Evolutionary conservation across 2,113 vertebrate genomes (phyloP).

Genomic region (Sula dactylatra): DNA sequence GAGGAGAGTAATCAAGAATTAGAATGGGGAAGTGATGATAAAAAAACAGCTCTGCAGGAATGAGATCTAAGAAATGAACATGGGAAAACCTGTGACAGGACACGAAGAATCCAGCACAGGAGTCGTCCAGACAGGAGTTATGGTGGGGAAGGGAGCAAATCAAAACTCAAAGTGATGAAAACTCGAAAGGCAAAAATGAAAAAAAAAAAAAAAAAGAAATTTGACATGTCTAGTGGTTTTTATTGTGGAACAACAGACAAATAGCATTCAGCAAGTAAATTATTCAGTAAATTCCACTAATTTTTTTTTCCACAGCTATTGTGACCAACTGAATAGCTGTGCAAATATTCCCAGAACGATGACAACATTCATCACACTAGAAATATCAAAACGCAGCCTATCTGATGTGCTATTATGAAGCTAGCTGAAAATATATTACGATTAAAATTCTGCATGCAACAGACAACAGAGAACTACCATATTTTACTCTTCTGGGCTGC

Average conservation of each 20-base stretch:
- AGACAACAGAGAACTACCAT: background rate
- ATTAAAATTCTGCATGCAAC: background rate
- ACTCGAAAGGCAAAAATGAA: background rate
- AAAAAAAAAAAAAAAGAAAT: background rate
- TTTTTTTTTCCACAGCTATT: slow-evolving; percentile 33
- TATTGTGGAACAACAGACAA: slow-evolving; percentile 1
- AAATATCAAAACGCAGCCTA: background rate
- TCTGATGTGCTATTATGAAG: background rate
- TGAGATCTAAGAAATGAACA: background rate
- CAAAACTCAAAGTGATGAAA: slow-evolving; percentile 1
- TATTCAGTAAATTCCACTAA: slow-evolving; percentile 14
- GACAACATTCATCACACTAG: slow-evolving; percentile 22
- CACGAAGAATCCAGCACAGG: background rate
- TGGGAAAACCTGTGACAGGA: background rate
- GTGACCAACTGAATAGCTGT: slow-evolving; percentile 32
- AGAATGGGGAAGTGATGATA: background rate
- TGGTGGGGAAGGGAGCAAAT: background rate
- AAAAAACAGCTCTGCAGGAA: background rate
- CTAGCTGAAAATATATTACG: background rate
- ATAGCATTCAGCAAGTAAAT: slow-evolving; percentile 22
- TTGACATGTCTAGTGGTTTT: background rate
- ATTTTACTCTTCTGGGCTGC: background rate
- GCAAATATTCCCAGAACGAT: slow-evolving; percentile 39
- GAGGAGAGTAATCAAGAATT: background rate
- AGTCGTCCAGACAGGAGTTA: background rate